Evolutionary conservation across 2,888 invertebrate species (phyloP), one percentile per base, ranked within the genome.

Genomic region (Volucella zonaria): DNA sequence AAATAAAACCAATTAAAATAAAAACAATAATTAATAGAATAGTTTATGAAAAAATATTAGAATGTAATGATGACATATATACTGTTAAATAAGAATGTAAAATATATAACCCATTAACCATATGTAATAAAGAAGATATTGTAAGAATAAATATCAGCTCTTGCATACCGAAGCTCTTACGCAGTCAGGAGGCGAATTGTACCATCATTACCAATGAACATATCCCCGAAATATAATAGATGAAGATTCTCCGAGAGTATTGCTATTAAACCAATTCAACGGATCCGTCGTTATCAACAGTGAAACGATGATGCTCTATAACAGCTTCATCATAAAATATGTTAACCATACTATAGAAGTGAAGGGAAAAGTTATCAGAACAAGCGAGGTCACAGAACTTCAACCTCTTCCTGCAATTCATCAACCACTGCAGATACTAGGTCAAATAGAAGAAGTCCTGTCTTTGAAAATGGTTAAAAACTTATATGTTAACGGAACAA

Each of bases 1-100:
- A 62, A 11, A 52, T 75, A 11, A 81, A 70, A 64, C 58, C 81
- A 42, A 59, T 62, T 40, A 81, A 75, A n/a, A 58, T 18, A 64
- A 42, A 42, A 12, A 64, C 54, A 56, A 10, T 40, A 4, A 52
- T 70, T 11, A 73, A 14, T 59, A 56, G 66, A 51, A 54, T 79
- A 10, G 51, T 15, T 6, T 51, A 15, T 51, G 23, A 23, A 23
- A 23, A 23, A 23, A 23, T 23, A 3, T 23, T 23, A 23, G 23
- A 23, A 23, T 23, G 23, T 23, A 23, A 23, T 2, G n/a, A 51
- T 51, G 14, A 12, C 1, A 8, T 51, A 15, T 9, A 14, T 15
- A 2, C 18, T 18, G 2, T 18, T 1, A 18, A 18, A 18, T 1
- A 18, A 18, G 18, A 18, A 18, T 18, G 18, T 18, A 18, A 18